Evolutionary conservation across 1,140 invertebrate genomes (phyloP).

Genomic region (Drosophila subpulchrella): DNA sequence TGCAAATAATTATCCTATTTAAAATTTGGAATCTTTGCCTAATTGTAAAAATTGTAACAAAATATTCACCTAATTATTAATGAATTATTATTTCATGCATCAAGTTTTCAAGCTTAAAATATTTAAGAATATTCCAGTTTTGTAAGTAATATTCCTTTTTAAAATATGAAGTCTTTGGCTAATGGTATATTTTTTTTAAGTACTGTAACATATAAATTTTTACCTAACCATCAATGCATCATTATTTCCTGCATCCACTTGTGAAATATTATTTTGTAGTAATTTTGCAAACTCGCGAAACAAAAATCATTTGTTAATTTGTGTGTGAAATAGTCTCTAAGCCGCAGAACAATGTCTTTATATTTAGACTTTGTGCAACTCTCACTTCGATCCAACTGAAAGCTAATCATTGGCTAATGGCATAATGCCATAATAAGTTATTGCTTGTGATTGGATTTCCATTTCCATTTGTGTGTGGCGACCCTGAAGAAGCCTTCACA

Average conservation of each 20-base stretch:
- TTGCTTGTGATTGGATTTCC: conserved; percentile 50
- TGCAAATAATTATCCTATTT: too few species aligned
- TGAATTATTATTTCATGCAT: too few species aligned
- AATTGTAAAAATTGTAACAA: too few species aligned
- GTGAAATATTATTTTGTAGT: not conserved
- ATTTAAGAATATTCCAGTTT: too few species aligned
- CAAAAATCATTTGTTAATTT: not conserved
- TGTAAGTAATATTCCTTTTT: too few species aligned
- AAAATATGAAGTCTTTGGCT: too few species aligned
- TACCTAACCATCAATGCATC: too few species aligned
- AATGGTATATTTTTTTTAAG: too few species aligned
- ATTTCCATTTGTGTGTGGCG: conserved; percentile 50
- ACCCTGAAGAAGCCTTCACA: conserved; percentile 64
- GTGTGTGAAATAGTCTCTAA: conserved; percentile 12
- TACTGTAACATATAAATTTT: too few species aligned
- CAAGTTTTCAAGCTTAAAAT: too few species aligned
- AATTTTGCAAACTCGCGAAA: conserved; percentile 1
- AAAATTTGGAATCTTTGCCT: too few species aligned
- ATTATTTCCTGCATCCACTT: not conserved
- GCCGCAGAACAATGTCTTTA: conserved; percentile 38
- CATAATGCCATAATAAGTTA: conserved; percentile 36
- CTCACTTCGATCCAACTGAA: conserved; percentile 51
- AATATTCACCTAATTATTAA: too few species aligned
- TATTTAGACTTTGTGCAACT: conserved; percentile 37
- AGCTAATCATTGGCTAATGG: conserved; percentile 48